phyloP scores from a whole-genome alignment of 92 coral and sea anemone species.

The Heteractis magnifica region DNA sequence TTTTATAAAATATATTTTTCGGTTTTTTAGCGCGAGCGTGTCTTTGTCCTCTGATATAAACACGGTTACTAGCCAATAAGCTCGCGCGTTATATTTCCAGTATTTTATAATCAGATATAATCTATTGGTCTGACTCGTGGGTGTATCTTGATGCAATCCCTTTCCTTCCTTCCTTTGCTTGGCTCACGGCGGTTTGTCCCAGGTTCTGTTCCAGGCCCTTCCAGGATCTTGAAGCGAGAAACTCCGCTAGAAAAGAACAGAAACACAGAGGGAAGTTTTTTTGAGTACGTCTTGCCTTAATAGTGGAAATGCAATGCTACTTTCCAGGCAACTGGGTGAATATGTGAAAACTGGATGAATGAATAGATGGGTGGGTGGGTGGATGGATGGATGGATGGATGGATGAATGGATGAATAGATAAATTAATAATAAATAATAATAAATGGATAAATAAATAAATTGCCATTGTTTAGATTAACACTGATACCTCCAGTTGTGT shows the following conservation, averaged over 20 bases:
- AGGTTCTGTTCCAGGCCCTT: slow-evolving; percentile 75
- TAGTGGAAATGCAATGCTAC: too few species aligned
- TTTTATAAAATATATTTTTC: background rate
- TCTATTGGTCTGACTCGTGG: slow-evolving; percentile 45
- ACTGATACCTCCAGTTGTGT: slow-evolving; percentile 65
- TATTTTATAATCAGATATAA: too few species aligned
- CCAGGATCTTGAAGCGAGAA: slow-evolving; percentile 87
- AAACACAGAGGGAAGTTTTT: background rate
- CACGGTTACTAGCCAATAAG: too few species aligned
- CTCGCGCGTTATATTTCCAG: too few species aligned
- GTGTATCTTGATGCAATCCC: slow-evolving; percentile 90
- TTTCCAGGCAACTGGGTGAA: too few species aligned
- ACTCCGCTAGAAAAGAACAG: slow-evolving; percentile 66
- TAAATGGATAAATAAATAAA: background rate
- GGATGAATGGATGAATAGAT: background rate
- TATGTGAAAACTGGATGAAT: too few species aligned
- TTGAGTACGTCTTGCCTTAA: too few species aligned
- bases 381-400: too few species aligned
- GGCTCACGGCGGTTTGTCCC: slow-evolving; percentile 72
- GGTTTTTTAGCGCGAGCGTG: background rate
- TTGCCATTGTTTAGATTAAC: too few species aligned
- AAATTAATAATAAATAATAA: background rate
- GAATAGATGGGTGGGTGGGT: too few species aligned
- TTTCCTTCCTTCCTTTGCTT: slow-evolving; percentile 73
- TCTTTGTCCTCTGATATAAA: too few species aligned